A percentile compares a stretch with the other conserved stretches of the same genome.
Conservation (phyloP, 2,888 invertebrate genomes). For the Megaustenia siamemsis region DNA sequence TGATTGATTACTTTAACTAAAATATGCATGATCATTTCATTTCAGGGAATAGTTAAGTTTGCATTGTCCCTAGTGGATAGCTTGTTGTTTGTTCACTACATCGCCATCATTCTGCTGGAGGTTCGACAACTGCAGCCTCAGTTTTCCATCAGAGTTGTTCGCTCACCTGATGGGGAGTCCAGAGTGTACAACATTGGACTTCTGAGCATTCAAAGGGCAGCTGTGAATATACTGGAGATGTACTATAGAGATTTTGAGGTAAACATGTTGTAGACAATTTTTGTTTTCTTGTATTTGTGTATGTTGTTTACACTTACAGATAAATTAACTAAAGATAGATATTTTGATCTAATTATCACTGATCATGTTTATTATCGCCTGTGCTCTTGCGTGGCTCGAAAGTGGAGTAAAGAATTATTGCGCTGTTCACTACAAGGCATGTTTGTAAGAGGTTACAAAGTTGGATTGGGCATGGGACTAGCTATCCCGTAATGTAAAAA, state of each 20-base stretch:
- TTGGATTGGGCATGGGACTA: no score
- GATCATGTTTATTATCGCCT: no score
- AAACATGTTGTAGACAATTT: neutral
- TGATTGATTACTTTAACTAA: no score
- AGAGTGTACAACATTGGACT: conserved; percentile 86
- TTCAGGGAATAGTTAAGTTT: conserved; percentile 91
- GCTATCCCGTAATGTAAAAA: no score
- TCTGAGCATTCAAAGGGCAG: conserved; percentile 95
- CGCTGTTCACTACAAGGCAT: no score
- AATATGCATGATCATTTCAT: no score
- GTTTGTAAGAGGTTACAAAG: no score
- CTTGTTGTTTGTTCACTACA: conserved; percentile 94
- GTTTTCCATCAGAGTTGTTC: conserved; percentile 86
- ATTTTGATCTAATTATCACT: no score
- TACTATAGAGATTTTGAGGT: conserved; percentile 92
- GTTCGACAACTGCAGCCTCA: conserved; percentile 93
- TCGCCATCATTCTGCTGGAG: conserved; percentile 95
- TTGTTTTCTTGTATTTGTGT: neutral
- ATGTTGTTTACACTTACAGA: neutral
- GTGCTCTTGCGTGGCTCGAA: no score
- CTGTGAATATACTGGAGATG: conserved; percentile 94
- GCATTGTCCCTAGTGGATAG: conserved; percentile 96
- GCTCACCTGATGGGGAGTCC: conserved; percentile 97
- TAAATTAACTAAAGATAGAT: no score
- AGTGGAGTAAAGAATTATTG: no score